A percentile compares a stretch with the other conserved stretches of the same genome.
These are phyloP conservation scores for Cochlearius cochlearius DNA, from an alignment of 2,113 vertebrate genomes.

Conservation along the genomic window DNA sequence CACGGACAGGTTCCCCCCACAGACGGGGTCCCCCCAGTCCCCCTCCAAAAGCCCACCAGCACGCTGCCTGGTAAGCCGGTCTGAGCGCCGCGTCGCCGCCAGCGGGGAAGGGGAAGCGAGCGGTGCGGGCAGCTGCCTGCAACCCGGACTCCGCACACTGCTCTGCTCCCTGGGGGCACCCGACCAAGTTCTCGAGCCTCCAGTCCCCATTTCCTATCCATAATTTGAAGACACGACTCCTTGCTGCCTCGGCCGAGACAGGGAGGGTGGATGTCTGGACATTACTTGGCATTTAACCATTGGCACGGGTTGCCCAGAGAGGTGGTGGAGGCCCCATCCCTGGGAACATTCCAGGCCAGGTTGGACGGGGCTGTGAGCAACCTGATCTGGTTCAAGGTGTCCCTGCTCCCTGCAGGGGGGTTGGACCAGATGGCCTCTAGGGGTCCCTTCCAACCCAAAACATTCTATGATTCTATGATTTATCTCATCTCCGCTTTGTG, in stretches of 20 bases:
- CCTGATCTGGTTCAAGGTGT: too few relatives aligned
- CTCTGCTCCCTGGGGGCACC: neutral
- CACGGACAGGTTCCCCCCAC: too few relatives aligned
- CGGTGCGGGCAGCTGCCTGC: neutral
- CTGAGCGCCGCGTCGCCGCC: neutral
- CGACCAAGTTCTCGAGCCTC: neutral
- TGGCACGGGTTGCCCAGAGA: too few relatives aligned
- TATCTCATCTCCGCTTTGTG: neutral
- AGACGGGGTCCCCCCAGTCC: neutral
- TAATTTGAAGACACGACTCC: neutral
- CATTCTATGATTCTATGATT: too few relatives aligned
- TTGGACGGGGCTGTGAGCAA: too few relatives aligned
- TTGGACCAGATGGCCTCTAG: too few relatives aligned
- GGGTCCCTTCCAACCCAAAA: too few relatives aligned
- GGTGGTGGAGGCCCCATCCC: too few relatives aligned
- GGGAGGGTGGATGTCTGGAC: neutral
- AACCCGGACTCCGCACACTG: neutral
- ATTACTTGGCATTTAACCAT: neutral
- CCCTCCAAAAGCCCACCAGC: neutral
- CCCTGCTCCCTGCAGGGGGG: too few relatives aligned
- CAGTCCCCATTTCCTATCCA: neutral
- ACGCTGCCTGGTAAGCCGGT: neutral
- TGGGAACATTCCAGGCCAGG: too few relatives aligned
- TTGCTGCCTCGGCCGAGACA: neutral
- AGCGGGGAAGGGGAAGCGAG: neutral